Evolutionary conservation across 2,113 vertebrate species (phyloP), one percentile per base, ranked within the genome.

Genomic region (Capra hircus): DNA sequence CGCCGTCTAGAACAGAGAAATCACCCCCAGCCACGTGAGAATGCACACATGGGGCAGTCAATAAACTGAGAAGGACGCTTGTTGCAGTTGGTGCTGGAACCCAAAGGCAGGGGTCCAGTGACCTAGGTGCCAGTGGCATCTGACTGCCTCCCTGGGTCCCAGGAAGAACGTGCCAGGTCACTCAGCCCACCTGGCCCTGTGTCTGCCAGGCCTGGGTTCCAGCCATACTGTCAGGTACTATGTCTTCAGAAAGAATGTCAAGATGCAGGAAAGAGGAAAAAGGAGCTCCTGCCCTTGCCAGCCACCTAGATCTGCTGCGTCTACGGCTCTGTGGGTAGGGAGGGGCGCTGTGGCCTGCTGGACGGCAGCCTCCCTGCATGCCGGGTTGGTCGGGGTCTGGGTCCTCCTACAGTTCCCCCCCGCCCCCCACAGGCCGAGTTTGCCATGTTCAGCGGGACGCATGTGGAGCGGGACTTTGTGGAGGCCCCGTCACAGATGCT

Each of bases 401-500:
- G 3, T 15, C 3, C 33, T 15, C 36, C 48, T 43, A 17, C 52
- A 27, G 23, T 30, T 19, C 13, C 5, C 23, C n/a, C 14, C n/a
- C 3, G 2, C 14, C n/a, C 28, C 2, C 9, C 14, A 3, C 98
- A 99, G 99, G 99, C 99, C 0, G 99, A 99, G 96, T 99, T 99
- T 10, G 99, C 99, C 98, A 99, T 99, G 99, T 99, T 99, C 98
- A 99, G 99, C 0, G 99, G 99, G 85, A 99, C 99, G 0, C 99
- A 99, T 0, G 99, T 99, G 98, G 99, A 99, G 98, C 94, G 99
- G 15, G 99, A 99, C 97, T 99, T 99, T 0, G 99, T 99, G 84
- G 99, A 99, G 98, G 99, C 99, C 0, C 99, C 99, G 0, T 99
- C 99, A 0, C 99, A 99, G 99, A 99, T 99, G 99, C 81, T 99